Base-by-base conservation (phyloP, 2,888 invertebrate species). In the Acleris holmiana region DNA sequence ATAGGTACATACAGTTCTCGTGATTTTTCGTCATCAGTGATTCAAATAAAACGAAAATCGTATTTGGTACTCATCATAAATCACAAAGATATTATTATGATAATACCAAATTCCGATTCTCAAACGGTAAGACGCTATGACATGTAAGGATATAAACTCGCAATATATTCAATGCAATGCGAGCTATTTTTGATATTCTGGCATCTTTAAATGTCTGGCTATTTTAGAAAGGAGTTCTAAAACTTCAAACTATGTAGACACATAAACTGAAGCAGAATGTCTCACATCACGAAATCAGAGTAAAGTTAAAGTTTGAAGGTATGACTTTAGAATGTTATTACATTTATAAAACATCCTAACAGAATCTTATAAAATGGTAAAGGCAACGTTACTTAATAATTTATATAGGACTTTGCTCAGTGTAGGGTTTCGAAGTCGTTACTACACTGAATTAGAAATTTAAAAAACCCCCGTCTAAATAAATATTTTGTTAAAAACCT, bases 231-330 rank as follows among this genome's bases (percentile, higher is more conserved):
- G 13, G 18, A 21, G 23, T 6, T 23, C 23, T 23, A 40, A 53
- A 64, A 58, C 58, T 58, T 13, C 25, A 4, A 64, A 64, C 41
- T 64, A 64, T 58, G 63, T 58, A 64, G 63, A 64, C 63, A 53
- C 63, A 58, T 58, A 64, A 58, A 64, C 35, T 35, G 57, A 46
- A 53, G 18, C 17, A 0, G 19, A 58, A 58, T 64, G 44, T 46
- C 35, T 29, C 51, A 23, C 25, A 23, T 51, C 57, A 46, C 46
- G 56, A 15, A 35, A 47, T 41, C 51, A n/a, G 25, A 41, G n/a
- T 53, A 17, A 29, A 4, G 13, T 53, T 35, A 25, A 25, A 2
- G 51, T 64, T 63, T 53, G 18, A 53, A 40, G 25, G 19, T 41
- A 58, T n/a, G 15, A 29, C n/a, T 48, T 19, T 58, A 19, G 18